Conservation (phyloP, 2,888 invertebrate genomes). For the Heliconius ismenius region DNA sequence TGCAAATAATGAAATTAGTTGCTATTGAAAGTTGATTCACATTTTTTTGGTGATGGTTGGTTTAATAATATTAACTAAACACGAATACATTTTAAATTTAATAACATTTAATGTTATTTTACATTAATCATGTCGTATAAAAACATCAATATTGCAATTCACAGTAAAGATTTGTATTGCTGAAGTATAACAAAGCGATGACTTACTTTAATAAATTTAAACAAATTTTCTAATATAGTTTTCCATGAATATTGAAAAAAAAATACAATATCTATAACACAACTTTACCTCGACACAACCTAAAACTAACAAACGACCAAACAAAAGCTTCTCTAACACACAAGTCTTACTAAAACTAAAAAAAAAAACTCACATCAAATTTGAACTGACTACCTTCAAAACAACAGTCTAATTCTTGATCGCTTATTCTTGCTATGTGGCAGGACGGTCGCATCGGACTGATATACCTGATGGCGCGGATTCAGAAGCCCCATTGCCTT, state of each 20-base stretch:
- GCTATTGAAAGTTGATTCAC: neutral
- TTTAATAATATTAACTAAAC: neutral
- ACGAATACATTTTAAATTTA: neutral
- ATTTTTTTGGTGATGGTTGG: slow-evolving; percentile 1
- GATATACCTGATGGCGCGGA: slow-evolving; percentile 84
- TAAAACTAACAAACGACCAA: slow-evolving; percentile 34
- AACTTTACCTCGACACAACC: neutral
- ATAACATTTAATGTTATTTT: no score
- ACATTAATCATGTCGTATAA: no score
- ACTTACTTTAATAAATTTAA: no score
- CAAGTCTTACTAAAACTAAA: neutral
- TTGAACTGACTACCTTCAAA: neutral
- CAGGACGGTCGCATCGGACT: slow-evolving; percentile 83
- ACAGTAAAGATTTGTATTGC: no score
- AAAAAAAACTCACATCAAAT: neutral
- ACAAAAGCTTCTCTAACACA: slow-evolving; percentile 41
- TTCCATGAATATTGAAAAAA: neutral
- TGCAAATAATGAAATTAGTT: neutral
- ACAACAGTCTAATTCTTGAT: slow-evolving; percentile 68
- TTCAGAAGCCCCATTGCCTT: slow-evolving; percentile 83
- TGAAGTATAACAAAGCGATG: no score
- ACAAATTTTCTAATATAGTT: neutral
- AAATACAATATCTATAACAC: neutral
- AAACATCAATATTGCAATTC: no score
- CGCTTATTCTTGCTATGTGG: slow-evolving; percentile 74